phyloP scores from a whole-genome alignment of 2,113 vertebrate species.

The Neolamprologus fasciatus region DNA sequence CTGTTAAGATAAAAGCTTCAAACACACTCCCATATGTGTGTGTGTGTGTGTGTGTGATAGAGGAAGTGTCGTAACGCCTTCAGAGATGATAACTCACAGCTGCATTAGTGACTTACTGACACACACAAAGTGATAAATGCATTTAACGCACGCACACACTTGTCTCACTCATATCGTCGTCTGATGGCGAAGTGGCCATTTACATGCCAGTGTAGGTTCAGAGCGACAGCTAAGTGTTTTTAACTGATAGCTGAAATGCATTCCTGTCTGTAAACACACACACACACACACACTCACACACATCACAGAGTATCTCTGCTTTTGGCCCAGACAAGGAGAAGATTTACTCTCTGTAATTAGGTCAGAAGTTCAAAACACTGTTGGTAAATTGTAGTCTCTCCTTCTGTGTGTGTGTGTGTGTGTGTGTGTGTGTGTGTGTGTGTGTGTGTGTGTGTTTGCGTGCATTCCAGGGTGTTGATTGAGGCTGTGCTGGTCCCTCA shows the following conservation, averaged over 20 bases:
- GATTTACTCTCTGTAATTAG: slow-evolving; percentile 13
- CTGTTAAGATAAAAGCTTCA: background rate
- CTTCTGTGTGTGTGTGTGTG: background rate
- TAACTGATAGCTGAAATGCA: slow-evolving; percentile 37
- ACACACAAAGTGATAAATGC: slow-evolving; percentile 27
- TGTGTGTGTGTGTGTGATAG: background rate
- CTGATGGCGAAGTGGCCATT: slow-evolving; percentile 26
- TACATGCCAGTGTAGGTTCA: slow-evolving; percentile 40
- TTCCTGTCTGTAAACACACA: slow-evolving; percentile 1
- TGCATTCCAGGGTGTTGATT: background rate
- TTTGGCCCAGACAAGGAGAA: background rate
- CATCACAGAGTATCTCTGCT: background rate
- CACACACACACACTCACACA: background rate
- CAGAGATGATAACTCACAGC: slow-evolving; percentile 16
- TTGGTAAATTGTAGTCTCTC: background rate
- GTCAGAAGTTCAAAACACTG: slow-evolving; percentile 24
- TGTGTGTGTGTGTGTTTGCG: accelerated
- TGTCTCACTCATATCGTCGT: slow-evolving; percentile 1
- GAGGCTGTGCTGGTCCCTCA: background rate
- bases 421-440: too few species aligned
- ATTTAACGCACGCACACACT: background rate
- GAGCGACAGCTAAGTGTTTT: slow-evolving; percentile 30
- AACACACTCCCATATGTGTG: background rate
- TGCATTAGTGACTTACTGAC: slow-evolving; percentile 23
- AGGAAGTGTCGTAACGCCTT: slow-evolving; percentile 2